Percentiles rank a stretch among this genome's conserved stretches.
phyloP scores from a whole-genome alignment of 1,140 invertebrate genomes.

The Doryteuthis pealeii region DNA sequence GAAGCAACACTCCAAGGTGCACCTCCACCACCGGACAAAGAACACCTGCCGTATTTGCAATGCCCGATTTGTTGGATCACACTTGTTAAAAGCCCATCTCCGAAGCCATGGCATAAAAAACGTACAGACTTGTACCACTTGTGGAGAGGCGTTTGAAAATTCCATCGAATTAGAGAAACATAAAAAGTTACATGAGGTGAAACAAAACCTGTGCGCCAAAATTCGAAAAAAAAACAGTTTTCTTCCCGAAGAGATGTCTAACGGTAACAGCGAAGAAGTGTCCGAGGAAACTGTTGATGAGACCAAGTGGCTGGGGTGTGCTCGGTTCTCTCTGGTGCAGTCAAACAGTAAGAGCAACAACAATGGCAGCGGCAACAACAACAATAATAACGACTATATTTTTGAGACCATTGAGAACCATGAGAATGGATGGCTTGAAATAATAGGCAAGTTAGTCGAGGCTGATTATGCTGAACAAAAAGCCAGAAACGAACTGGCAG shows the following conservation, averaged over 20 bases:
- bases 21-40: conserved; percentile 39
- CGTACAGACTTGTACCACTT: conserved; percentile 41
- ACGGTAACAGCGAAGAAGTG: background rate
- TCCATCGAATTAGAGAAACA: background rate
- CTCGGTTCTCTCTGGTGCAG: background rate
- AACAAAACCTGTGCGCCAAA: background rate
- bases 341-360: background rate
- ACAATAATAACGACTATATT: background rate
- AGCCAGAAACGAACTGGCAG: no score
- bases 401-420: background rate
- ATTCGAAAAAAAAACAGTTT: background rate
- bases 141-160: conserved; percentile 45
- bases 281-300: background rate
- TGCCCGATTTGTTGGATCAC: background rate
- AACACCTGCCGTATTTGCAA: conserved; percentile 35
- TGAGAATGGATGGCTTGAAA: background rate
- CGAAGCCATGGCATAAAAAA: conserved; percentile 15
- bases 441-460: background rate
- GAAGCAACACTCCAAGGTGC: conserved; percentile 50
- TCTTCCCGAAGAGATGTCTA: background rate
- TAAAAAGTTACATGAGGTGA: conserved; percentile 9
- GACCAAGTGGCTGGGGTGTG: background rate
- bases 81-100: conserved; percentile 18
- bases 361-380: background rate
- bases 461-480: conserved; percentile 7